A percentile compares a stretch with the other conserved stretches of the same genome.
Conservation (phyloP, 92 coral and sea anemone species). For the Zoanthus solanderi region DNA sequence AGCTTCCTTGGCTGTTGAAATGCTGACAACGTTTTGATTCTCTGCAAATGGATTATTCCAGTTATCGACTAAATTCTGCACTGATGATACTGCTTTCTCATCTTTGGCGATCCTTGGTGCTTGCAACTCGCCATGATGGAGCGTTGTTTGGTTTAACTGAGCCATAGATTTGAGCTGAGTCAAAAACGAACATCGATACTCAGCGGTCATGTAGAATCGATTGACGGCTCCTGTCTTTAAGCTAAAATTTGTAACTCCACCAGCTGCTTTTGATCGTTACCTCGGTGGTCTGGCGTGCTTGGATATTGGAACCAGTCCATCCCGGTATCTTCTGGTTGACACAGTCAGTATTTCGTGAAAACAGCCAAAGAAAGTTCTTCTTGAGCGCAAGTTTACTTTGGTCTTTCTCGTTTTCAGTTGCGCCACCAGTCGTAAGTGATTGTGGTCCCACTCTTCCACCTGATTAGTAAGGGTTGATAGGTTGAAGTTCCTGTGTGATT, state of each 20-base stretch:
- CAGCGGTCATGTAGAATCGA: too few species aligned
- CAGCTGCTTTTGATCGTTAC: too few species aligned
- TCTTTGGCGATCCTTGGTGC: conserved; percentile 56
- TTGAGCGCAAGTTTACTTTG: background rate
- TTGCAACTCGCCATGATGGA: conserved; percentile 60
- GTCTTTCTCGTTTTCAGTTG: conserved; percentile 15
- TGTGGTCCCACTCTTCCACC: conserved; percentile 64
- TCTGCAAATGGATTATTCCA: conserved; percentile 69
- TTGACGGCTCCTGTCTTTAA: too few species aligned
- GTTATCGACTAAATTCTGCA: conserved; percentile 55
- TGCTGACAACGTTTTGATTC: conserved; percentile 38
- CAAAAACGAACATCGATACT: conserved; percentile 21
- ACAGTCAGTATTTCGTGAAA: conserved; percentile 33
- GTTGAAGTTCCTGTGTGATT: background rate
- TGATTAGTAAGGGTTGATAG: conserved; percentile 37
- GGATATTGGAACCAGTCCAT: conserved; percentile 68
- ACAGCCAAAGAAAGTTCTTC: conserved; percentile 50
- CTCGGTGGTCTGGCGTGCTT: background rate
- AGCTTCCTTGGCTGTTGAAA: conserved; percentile 65
- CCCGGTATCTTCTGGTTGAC: conserved; percentile 44
- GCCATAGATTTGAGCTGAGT: conserved; percentile 53
- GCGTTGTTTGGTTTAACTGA: conserved; percentile 48
- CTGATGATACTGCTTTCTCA: conserved; percentile 65
- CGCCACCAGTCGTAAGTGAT: conserved; percentile 54
- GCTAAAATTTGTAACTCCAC: too few species aligned